Percentiles rank a stretch among this genome's conserved stretches.
phyloP scores from a whole-genome alignment of 2,888 invertebrate genomes.

The Chrysomela aeneicollis region DNA sequence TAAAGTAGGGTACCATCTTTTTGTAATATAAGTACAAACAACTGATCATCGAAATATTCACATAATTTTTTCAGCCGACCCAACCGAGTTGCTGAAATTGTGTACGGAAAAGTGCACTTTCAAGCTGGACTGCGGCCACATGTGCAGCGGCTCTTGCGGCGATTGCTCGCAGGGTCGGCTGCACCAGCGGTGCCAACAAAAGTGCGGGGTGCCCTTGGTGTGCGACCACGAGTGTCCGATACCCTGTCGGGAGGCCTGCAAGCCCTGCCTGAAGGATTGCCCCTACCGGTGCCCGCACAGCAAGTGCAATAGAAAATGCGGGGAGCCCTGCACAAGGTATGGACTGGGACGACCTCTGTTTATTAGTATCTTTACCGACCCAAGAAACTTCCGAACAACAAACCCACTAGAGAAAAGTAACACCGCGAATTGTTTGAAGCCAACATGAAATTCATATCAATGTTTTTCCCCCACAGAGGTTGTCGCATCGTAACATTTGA shows the following conservation, averaged over 20 bases:
- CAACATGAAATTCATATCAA: too few species aligned
- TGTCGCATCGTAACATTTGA: too few species aligned
- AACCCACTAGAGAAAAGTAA: too few species aligned
- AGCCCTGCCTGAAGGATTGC: conserved; percentile 65
- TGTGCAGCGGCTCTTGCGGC: conserved; percentile 66
- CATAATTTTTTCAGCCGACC: conserved; percentile 6
- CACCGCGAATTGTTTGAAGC: too few species aligned
- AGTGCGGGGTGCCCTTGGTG: conserved; percentile 66
- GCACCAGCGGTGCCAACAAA: conserved; percentile 66
- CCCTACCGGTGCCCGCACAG: conserved; percentile 65
- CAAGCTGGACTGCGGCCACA: conserved; percentile 63
- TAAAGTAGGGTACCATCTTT: too few species aligned
- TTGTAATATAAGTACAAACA: too few species aligned
- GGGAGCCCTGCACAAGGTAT: conserved; percentile 56
- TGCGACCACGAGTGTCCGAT: conserved; percentile 71
- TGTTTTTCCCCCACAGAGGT: too few species aligned
- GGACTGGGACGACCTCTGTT: neutral
- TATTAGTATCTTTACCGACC: too few species aligned
- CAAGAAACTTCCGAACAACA: too few species aligned
- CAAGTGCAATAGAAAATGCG: conserved; percentile 62
- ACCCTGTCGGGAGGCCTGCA: conserved; percentile 67
- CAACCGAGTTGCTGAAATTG: conserved; percentile 37
- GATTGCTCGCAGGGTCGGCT: conserved; percentile 68
- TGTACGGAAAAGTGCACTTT: conserved; percentile 63
- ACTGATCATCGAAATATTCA: too few species aligned